These are phyloP conservation scores for Volucella zonaria DNA, from an alignment of 2,888 invertebrate genomes.

Conservation along the genomic window DNA sequence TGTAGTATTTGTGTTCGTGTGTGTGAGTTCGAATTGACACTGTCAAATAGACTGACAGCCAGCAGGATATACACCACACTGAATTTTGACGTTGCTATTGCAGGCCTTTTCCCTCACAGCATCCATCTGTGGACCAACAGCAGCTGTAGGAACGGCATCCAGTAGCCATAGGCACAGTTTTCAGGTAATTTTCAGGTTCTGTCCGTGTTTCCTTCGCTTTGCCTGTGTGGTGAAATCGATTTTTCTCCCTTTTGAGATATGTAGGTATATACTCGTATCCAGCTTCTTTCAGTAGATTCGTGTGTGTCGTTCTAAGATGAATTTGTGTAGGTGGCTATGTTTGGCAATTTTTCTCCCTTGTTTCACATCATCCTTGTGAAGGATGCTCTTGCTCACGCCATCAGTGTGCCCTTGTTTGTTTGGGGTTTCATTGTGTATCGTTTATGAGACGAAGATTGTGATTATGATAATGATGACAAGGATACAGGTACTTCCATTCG, in stretches of 20 bases:
- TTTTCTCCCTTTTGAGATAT: conserved; percentile 30
- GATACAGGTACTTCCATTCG: conserved; percentile 62
- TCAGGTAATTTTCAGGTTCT: conserved; percentile 67
- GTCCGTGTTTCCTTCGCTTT: conserved; percentile 26
- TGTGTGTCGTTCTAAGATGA: conserved; percentile 27
- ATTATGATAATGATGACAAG: conserved; percentile 65
- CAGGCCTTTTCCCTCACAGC: conserved; percentile 20
- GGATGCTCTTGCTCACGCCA: neutral
- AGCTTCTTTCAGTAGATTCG: neutral
- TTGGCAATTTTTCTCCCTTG: conserved; percentile 31
- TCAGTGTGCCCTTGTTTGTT: conserved; percentile 30
- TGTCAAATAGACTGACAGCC: conserved; percentile 34
- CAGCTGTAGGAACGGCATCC: conserved; percentile 4
- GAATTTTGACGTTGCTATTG: conserved; percentile 43
- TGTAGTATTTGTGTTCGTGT: conserved; percentile 12
- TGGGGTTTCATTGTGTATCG: conserved; percentile 40
- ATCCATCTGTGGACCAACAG: conserved; percentile 26
- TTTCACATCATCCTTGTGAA: neutral
- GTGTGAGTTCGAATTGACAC: conserved; percentile 40
- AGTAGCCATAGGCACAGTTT: conserved; percentile 20
- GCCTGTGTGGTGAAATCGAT: conserved; percentile 59
- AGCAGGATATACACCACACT: conserved; percentile 40
- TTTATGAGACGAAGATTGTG: conserved; percentile 55
- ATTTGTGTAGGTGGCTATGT: conserved; percentile 18
- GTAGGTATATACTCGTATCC: too few relatives aligned